Evolutionary conservation across 2,797 vertebrate species (phyloP), one percentile per base, ranked within the genome.

Genomic region (Eleutherodactylus coqui): DNA sequence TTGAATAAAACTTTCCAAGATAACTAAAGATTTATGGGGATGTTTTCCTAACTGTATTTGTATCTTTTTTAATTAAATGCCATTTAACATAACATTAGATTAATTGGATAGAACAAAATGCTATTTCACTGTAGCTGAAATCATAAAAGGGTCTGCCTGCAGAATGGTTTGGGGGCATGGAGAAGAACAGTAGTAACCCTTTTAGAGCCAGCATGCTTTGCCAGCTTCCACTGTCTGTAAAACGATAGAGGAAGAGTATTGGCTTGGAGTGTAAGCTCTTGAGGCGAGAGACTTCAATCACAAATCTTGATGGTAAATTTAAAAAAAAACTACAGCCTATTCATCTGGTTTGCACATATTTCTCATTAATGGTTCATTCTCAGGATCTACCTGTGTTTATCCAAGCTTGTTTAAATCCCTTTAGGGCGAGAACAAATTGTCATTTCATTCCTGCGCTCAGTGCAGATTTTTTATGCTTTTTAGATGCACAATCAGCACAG

Each of bases 1-100:
- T 87, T 87, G 86, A 87, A 87, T 87, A 87, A 87, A 87, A 87
- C 86, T 87, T 87, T 87, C 86, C 86, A 87, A 87, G 86, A 87
- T 87, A 87, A 87, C 86, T 84, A 84, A 87, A 84, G 86, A 87
- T 87, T 87, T 84, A 87, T 87, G 82, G 70, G 69, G 69, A 87
- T 87, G 77, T 85, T 87, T 87, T 81, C 82, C 86, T 87, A 84
- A 87, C 86, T 87, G 86, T 87, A 87, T 87, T 87, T 87, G 86
- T 87, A 87, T 87, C 86, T 87, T 87, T 87, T 87, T 87, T 87
- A 87, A 87, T 87, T 87, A 87, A 87, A 87, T 87, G 86, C 82
- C 86, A 87, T 87, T 87, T 87, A 85, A 87, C 86, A 87, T 87
- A 87, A 87, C 86, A 87, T 87, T 87, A 87, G 86, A 87, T 87